Conservation (phyloP, 2,797 vertebrate species). For the Catostomus latipinnis region DNA sequence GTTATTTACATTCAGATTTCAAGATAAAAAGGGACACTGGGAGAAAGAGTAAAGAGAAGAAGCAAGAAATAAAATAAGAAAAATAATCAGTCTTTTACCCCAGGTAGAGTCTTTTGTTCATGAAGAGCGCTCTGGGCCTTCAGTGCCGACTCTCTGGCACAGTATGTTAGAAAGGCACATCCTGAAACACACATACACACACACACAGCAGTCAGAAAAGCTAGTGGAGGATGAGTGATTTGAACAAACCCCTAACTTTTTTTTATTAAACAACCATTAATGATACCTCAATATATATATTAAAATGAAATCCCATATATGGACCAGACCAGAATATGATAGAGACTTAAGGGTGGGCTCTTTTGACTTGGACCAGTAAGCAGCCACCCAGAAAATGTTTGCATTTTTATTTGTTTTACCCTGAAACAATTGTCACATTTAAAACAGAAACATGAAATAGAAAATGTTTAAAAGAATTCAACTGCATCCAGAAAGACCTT, state of each 20-base stretch:
- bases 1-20: conserved; percentile 35
- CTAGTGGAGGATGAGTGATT: too few relatives aligned
- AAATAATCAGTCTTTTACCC: conserved; percentile 74
- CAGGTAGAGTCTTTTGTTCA: conserved; percentile 87
- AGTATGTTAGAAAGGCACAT: conserved; percentile 89
- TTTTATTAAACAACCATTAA: too few relatives aligned
- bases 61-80: not conserved
- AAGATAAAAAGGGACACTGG: conserved; percentile 32
- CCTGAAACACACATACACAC: conserved; percentile 71
- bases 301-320: too few relatives aligned
- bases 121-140: conserved; percentile 87
- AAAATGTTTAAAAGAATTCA: not conserved
- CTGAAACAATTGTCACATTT: not conserved
- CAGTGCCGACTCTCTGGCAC: conserved; percentile 86
- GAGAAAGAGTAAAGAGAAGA: conserved; percentile 54
- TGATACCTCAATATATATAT: too few relatives aligned
- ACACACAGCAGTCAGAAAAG: conserved; percentile 13
- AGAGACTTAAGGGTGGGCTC: too few relatives aligned
- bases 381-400: too few relatives aligned
- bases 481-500: not conserved
- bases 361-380: too few relatives aligned
- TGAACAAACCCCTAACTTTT: too few relatives aligned
- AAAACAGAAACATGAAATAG: not conserved
- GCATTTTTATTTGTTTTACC: too few relatives aligned
- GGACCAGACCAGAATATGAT: too few relatives aligned